Percentiles rank a stretch among this genome's conserved stretches.
Evolutionary conservation across 2,113 vertebrate species (phyloP).

Genomic region (Tragelaphus imberbis): DNA sequence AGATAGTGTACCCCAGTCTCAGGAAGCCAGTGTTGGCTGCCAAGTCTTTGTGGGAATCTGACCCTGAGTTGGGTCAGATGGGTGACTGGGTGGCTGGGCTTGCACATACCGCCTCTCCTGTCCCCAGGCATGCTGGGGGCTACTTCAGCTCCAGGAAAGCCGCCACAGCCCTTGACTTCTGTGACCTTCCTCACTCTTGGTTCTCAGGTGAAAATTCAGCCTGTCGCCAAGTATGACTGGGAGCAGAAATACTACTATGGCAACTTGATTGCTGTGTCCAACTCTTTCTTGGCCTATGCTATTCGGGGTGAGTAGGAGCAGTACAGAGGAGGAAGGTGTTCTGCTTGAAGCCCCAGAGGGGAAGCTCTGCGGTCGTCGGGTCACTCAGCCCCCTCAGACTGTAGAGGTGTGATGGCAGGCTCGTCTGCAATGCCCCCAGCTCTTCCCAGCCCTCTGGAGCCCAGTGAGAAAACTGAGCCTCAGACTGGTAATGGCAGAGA

Average conservation of each 20-base stretch:
- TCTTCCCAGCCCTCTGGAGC: neutral
- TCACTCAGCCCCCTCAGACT: neutral
- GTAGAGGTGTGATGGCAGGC: neutral
- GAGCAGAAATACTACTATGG: conserved; percentile 99
- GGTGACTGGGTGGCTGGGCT: neutral
- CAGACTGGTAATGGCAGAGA: neutral
- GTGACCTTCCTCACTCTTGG: neutral
- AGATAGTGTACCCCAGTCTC: neutral
- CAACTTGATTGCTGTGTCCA: conserved; percentile 96
- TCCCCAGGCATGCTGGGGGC: neutral
- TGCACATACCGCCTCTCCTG: neutral
- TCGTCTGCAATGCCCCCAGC: neutral
- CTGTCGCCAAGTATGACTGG: conserved; percentile 98
- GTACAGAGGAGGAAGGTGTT: neutral
- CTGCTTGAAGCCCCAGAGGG: neutral
- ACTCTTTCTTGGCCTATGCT: conserved; percentile 95
- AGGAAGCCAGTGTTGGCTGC: neutral
- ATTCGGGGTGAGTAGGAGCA: conserved; percentile 90
- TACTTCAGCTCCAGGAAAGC: neutral
- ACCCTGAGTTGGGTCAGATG: neutral
- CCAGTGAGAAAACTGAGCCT: neutral
- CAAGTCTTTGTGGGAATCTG: conserved; percentile 3
- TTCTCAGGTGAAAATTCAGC: conserved; percentile 96
- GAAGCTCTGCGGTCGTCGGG: neutral
- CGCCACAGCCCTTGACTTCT: neutral